phyloP scores from a whole-genome alignment of 2,888 invertebrate genomes.

The Scaptomyza cyrtandrae region DNA sequence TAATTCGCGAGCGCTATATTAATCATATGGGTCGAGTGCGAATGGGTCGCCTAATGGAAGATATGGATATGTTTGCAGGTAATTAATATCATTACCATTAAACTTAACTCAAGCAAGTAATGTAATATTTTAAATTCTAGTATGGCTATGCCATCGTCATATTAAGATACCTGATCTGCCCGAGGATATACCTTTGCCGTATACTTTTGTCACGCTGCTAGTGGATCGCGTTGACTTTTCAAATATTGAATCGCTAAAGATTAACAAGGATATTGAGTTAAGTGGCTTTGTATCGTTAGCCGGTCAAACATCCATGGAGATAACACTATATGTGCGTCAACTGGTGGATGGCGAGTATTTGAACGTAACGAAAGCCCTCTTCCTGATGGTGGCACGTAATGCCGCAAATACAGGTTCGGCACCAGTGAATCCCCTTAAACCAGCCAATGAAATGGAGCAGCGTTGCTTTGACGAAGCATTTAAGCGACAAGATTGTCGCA shows the following conservation, averaged over 20 bases:
- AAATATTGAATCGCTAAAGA: slow-evolving; percentile 78
- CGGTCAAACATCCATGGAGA: slow-evolving; percentile 89
- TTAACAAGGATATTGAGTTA: slow-evolving; percentile 87
- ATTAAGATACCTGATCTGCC: slow-evolving; percentile 87
- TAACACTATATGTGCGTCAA: slow-evolving; percentile 89
- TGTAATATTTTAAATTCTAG: slow-evolving; percentile 89
- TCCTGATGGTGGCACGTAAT: slow-evolving; percentile 90
- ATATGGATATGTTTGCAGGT: slow-evolving; percentile 92
- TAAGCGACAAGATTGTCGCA: slow-evolving; percentile 85
- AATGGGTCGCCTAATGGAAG: slow-evolving; percentile 90
- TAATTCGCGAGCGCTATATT: slow-evolving; percentile 88
- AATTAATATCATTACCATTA: slow-evolving; percentile 83
- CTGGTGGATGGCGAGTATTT: slow-evolving; percentile 61
- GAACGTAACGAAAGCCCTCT: slow-evolving; percentile 87
- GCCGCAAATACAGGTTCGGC: slow-evolving; percentile 86
- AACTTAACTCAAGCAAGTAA: background rate
- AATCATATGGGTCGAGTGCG: slow-evolving; percentile 87
- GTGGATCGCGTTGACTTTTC: slow-evolving; percentile 89
- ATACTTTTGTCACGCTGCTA: slow-evolving; percentile 89
- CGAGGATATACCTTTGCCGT: slow-evolving; percentile 85
- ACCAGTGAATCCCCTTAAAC: slow-evolving; percentile 86
- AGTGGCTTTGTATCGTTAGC: slow-evolving; percentile 91
- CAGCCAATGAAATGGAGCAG: slow-evolving; percentile 87
- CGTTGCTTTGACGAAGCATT: slow-evolving; percentile 86
- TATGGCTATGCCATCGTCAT: slow-evolving; percentile 89